Conservation (phyloP, 2,888 invertebrate species). For the Conops quadrifasciatus region DNA sequence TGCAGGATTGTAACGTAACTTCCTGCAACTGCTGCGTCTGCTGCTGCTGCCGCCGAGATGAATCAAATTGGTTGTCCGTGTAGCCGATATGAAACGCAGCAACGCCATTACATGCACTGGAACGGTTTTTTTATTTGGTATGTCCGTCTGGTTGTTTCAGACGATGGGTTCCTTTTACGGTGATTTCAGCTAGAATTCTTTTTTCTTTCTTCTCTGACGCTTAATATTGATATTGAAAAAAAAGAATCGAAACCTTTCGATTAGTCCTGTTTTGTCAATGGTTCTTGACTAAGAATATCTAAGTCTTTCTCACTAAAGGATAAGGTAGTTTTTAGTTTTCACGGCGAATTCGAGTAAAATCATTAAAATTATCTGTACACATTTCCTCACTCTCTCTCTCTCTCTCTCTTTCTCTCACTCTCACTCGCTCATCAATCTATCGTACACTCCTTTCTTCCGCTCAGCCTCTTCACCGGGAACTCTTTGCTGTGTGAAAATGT, state of each 20-base stretch:
- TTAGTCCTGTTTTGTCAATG: background rate
- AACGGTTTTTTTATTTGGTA: background rate
- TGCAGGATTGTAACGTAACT: conserved; percentile 25
- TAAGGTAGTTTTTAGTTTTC: conserved; percentile 11
- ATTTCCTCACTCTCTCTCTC: conserved; percentile 7
- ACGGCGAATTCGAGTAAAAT: conserved; percentile 42
- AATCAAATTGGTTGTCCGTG: conserved; percentile 59
- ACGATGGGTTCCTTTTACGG: background rate
- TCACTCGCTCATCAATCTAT: no score
- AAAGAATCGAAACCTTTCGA: background rate
- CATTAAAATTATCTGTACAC: conserved; percentile 35
- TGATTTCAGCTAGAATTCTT: background rate
- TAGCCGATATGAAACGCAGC: conserved; percentile 63
- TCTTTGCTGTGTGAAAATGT: conserved; percentile 6
- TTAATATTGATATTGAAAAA: conserved; percentile 1
- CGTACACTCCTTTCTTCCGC: background rate
- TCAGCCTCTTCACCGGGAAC: conserved; percentile 10
- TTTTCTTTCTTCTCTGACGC: conserved; percentile 4
- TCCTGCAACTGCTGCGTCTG: conserved; percentile 41
- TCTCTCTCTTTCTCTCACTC: no score
- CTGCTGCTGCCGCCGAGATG: conserved; percentile 48
- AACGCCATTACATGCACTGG: conserved; percentile 63
- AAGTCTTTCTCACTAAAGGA: background rate
- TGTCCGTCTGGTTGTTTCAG: background rate
- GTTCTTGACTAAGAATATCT: background rate